Conservation (phyloP, 2,888 invertebrate genomes). For the Pammene fasciana region DNA sequence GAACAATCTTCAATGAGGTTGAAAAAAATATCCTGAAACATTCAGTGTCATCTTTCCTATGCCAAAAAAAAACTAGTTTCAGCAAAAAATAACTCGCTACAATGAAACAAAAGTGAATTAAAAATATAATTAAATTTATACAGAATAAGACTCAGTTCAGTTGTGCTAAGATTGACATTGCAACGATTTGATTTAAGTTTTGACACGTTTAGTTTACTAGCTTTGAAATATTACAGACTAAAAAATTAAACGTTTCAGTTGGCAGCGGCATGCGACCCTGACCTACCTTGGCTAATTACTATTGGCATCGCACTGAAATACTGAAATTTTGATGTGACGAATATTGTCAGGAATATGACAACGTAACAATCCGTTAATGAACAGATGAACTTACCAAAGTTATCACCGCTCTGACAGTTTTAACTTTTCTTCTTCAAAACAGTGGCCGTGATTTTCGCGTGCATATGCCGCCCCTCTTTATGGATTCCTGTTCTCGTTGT, state of each 20-base stretch:
- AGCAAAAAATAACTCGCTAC: constrained; percentile 10
- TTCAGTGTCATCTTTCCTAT: constrained; percentile 19
- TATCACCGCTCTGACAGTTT: not conserved
- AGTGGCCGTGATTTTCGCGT: too few species aligned
- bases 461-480: too few species aligned
- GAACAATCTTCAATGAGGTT: not conserved
- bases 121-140: not conserved
- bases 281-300: constrained; percentile 72
- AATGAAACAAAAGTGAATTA: not conserved
- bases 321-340: constrained; percentile 41
- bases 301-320: constrained; percentile 64
- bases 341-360: not conserved
- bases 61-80: constrained; percentile 14
- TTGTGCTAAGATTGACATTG: constrained; percentile 22
- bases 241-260: constrained; percentile 50
- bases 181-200: constrained; percentile 3
- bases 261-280: constrained; percentile 65
- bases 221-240: constrained; percentile 42
- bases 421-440: too few species aligned
- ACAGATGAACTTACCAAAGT: too few species aligned
- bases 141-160: not conserved
- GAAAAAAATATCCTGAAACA: constrained; percentile 20
- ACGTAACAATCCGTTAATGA: not conserved
- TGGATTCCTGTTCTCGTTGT: too few species aligned
- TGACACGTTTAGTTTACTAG: constrained; percentile 16